phyloP scores from a whole-genome alignment of 2,113 vertebrate genomes.

The Laticauda colubrina region DNA sequence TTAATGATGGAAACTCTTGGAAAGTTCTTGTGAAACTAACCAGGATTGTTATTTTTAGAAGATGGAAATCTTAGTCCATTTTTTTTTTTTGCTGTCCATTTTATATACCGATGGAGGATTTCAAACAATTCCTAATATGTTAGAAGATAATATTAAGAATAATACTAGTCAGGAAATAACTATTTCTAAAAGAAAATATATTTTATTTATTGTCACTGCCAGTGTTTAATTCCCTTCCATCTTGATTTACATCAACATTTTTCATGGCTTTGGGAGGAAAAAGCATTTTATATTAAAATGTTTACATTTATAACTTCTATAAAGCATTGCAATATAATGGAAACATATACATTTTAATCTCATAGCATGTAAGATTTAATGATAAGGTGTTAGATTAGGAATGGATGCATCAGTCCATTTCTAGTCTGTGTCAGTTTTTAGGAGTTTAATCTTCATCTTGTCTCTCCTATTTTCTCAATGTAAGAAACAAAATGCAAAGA shows the following conservation, averaged over 20 bases:
- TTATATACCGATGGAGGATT: neutral
- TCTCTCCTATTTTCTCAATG: neutral
- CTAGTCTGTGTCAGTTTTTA: neutral
- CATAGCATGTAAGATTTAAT: neutral
- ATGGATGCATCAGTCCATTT: neutral
- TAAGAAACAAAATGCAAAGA: neutral
- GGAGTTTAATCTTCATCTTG: neutral
- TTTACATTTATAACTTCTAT: neutral
- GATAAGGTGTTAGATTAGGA: neutral
- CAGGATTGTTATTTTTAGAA: neutral
- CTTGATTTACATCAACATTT: neutral
- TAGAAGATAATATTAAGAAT: neutral
- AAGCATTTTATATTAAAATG: neutral
- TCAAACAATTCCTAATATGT: neutral
- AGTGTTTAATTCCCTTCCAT: neutral
- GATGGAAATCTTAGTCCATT: neutral
- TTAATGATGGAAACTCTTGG: neutral
- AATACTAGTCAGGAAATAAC: neutral
- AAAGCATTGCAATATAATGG: neutral
- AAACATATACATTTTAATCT: neutral
- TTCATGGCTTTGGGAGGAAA: neutral
- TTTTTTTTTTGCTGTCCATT: neutral
- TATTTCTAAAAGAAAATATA: neutral
- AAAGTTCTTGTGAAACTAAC: neutral
- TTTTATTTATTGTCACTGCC: neutral